phyloP scores from a whole-genome alignment of 2,113 vertebrate species.

The Protobothrops mucrosquamatus region DNA sequence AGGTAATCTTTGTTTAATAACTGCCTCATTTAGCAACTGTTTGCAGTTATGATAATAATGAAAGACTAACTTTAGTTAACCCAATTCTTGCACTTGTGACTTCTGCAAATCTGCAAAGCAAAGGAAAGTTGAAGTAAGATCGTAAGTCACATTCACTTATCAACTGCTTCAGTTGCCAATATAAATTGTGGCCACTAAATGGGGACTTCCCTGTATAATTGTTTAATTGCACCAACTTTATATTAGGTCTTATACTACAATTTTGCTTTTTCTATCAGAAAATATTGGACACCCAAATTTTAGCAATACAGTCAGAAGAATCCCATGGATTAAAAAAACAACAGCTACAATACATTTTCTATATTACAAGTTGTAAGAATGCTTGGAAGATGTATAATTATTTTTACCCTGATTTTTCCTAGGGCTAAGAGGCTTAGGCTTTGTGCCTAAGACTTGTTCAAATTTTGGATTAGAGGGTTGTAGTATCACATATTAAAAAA shows the following conservation, averaged over 20 bases:
- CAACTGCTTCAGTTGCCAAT: background rate
- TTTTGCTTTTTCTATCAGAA: background rate
- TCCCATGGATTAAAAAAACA: background rate
- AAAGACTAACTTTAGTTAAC: background rate
- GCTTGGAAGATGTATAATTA: background rate
- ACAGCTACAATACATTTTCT: background rate
- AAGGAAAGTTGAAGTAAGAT: background rate
- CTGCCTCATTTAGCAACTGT: background rate
- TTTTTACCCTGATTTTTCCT: background rate
- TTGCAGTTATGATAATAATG: background rate
- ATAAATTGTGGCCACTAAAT: background rate
- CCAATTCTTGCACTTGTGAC: background rate
- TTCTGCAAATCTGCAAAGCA: background rate
- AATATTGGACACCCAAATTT: background rate
- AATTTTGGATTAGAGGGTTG: too few species aligned
- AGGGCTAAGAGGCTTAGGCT: too few species aligned
- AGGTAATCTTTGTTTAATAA: background rate
- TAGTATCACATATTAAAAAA: too few species aligned
- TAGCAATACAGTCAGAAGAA: background rate
- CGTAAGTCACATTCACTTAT: background rate
- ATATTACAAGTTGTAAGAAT: background rate
- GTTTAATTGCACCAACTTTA: background rate
- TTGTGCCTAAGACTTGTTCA: too few species aligned
- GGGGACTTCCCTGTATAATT: background rate
- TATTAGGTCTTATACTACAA: background rate